Evolutionary conservation across 2,888 invertebrate species (phyloP), one percentile per base, ranked within the genome.

Genomic region (Clanis bilineata): DNA sequence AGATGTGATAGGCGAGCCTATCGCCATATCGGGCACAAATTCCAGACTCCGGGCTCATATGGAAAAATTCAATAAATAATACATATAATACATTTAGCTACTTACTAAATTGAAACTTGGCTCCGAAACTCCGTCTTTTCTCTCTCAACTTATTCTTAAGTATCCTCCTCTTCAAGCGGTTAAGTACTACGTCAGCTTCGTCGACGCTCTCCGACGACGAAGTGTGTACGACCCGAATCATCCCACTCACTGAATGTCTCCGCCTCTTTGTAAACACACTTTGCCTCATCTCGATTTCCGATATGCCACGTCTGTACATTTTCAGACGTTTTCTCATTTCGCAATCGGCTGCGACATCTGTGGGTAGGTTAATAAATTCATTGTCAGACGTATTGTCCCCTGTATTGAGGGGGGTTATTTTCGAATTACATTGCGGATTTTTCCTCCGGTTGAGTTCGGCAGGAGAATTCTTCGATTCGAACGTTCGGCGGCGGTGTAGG

Each of bases 171-270:
- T 89, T 88, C 68, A 93, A 77, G 51, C 93, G 85, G 80, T 83
- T 88, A 66, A 93, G 87, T 73, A 93, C 86, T 62, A 89, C 77
- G 79, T 93, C 93, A 59, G 92, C 93, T 74, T 93, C 93, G 69
- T 93, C 93, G 60, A 92, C 83, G 77, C 93, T 93, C 74, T 93
- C 93, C 28, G 93, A 93, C 44, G 93, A 93, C 63, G 92, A 92
- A 75, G 88, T 86, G 70, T 80, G 80, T 68, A 69, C 74, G 62
- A 81, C 70, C 65, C 74, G 74, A 71, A 80, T 73, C 68, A 76
- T 74, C 65, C 79, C 86, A 77, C 82, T 80, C 66, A 86, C 77
- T 55, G 92, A 90, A 76, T 86, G 85, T 72, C 91, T 82, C 70
- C 90, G 80, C 69, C 79, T 82, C 74, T 81, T 83, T 61, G 77